Percentiles rank a stretch among this genome's conserved stretches.
These are phyloP conservation scores for Anthrax anthrax DNA, from an alignment of 2,888 invertebrate genomes.

Conservation along the genomic window DNA sequence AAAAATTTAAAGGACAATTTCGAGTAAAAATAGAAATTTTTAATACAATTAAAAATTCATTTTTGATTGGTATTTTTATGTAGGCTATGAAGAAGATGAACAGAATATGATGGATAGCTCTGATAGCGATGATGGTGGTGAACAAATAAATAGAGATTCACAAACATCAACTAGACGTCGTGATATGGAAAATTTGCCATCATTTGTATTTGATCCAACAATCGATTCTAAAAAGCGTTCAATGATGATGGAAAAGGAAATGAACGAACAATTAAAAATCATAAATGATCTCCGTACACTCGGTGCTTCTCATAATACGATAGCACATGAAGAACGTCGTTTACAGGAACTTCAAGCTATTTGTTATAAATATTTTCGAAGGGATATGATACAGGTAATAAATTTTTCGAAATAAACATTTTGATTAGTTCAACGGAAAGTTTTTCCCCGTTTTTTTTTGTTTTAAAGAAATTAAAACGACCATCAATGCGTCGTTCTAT, in stretches of 20 bases:
- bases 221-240: conserved; percentile 72
- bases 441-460: conserved; percentile 11
- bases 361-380: conserved; percentile 84
- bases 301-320: conserved; percentile 78
- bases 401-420: too few species aligned
- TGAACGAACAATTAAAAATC: conserved; percentile 93
- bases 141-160: conserved; percentile 35
- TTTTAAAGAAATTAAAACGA: conserved; percentile 26
- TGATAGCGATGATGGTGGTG: conserved; percentile 67
- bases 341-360: conserved; percentile 86
- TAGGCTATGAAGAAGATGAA: conserved; percentile 69
- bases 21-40: neutral
- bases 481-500: conserved; percentile 34
- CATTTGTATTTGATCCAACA: conserved; percentile 67
- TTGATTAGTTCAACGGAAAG: neutral
- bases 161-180: conserved; percentile 38
- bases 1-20: neutral
- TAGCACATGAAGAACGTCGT: conserved; percentile 83
- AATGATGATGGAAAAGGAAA: conserved; percentile 88
- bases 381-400: conserved; percentile 72
- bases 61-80: too few species aligned
- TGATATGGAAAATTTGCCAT: conserved; percentile 61
- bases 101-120: conserved; percentile 49
- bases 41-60: conserved; percentile 1
- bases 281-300: conserved; percentile 81